These are phyloP conservation scores for Podabrus alpinus DNA, from an alignment of 2,888 invertebrate species.

Conservation along the genomic window DNA sequence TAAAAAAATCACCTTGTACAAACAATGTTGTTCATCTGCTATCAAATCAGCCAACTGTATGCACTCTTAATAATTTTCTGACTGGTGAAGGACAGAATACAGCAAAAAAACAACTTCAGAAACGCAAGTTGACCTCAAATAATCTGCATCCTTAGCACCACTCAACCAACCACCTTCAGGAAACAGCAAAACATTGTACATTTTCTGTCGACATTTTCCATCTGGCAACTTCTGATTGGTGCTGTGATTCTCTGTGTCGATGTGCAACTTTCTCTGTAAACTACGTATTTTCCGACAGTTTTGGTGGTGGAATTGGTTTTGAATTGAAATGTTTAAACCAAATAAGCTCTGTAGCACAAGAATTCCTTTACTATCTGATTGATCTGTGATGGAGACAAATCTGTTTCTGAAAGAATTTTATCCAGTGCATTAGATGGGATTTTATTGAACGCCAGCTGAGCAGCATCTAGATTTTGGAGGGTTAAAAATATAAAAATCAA, in stretches of 20 bases:
- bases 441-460: slow-evolving; percentile 75
- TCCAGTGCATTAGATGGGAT: slow-evolving; percentile 69
- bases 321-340: slow-evolving; percentile 86
- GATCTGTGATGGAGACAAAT: slow-evolving; percentile 57
- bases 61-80: slow-evolving; percentile 76
- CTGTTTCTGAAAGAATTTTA: slow-evolving; percentile 57
- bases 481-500: slow-evolving; percentile 84
- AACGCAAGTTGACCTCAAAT: slow-evolving; percentile 79
- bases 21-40: slow-evolving; percentile 74
- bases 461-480: slow-evolving; percentile 80
- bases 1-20: slow-evolving; percentile 70
- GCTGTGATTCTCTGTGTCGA: slow-evolving; percentile 81
- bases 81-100: slow-evolving; percentile 77
- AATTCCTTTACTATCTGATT: slow-evolving; percentile 73
- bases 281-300: slow-evolving; percentile 63
- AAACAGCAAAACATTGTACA: slow-evolving; percentile 87
- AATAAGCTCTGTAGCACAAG: slow-evolving; percentile 84
- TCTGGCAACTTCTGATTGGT: slow-evolving; percentile 75
- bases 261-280: slow-evolving; percentile 88
- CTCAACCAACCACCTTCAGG: slow-evolving; percentile 90
- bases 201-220: slow-evolving; percentile 72
- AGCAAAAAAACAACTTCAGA: slow-evolving; percentile 82
- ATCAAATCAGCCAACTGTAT: slow-evolving; percentile 79
- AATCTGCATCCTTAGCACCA: slow-evolving; percentile 63
- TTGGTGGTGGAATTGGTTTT: slow-evolving; percentile 72